Evolutionary conservation across 2,797 vertebrate genomes (phyloP).

Genomic region (Leptatherina wallacei): DNA sequence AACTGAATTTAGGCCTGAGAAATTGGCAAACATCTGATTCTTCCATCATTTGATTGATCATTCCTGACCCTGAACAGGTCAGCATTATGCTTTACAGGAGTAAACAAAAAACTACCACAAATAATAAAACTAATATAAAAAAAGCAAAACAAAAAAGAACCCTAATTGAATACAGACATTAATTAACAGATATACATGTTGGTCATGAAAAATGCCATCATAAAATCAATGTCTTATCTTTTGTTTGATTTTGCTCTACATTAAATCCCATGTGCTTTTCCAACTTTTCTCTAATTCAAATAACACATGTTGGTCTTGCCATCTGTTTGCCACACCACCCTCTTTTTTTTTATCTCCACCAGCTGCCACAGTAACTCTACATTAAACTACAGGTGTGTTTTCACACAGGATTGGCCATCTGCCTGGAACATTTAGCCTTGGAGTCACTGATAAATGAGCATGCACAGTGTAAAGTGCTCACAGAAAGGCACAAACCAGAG

Average conservation of each 20-base stretch:
- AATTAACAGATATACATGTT: too few relatives aligned
- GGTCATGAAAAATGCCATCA: too few relatives aligned
- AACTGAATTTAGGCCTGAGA: not conserved
- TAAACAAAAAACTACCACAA: too few relatives aligned
- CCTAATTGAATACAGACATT: too few relatives aligned
- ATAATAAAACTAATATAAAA: too few relatives aligned
- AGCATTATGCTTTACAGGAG: too few relatives aligned
- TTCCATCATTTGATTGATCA: not conserved
- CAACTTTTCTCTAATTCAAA: not conserved
- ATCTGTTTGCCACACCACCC: not conserved
- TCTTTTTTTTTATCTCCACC: constrained; percentile 7
- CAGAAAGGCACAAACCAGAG: not conserved
- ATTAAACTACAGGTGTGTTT: constrained; percentile 40
- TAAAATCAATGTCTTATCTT: too few relatives aligned
- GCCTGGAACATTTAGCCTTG: constrained; percentile 28
- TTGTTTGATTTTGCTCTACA: not conserved
- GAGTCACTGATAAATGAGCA: constrained; percentile 16
- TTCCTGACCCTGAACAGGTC: too few relatives aligned
- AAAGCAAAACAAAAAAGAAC: too few relatives aligned
- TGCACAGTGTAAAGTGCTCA: not conserved
- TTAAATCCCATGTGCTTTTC: not conserved
- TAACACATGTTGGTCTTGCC: not conserved
- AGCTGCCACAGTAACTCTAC: constrained; percentile 2
- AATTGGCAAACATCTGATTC: not conserved
- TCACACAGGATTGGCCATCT: constrained; percentile 25